Conservation (phyloP, 2,113 vertebrate genomes). For the Prionailurus viverrinus region DNA sequence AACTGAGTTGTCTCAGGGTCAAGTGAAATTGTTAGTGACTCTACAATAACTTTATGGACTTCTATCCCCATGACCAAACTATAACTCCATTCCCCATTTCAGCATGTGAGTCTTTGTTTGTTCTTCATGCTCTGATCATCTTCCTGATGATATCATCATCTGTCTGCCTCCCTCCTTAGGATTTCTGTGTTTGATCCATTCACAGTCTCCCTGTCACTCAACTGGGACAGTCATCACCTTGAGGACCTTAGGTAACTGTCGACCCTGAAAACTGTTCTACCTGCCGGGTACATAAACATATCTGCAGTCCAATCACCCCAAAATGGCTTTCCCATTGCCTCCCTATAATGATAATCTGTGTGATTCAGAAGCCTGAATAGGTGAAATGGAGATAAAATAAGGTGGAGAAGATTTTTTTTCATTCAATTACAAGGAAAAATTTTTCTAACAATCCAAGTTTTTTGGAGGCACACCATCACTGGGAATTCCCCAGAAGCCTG, state of each 20-base stretch:
- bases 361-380: neutral
- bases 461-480: neutral
- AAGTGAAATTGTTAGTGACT: neutral
- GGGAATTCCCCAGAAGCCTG: neutral
- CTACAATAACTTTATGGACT: neutral
- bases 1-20: neutral
- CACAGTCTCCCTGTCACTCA: neutral
- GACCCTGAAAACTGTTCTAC: neutral
- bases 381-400: neutral
- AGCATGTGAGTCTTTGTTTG: neutral
- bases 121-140: neutral
- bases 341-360: neutral
- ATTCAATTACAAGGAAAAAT: constrained; percentile 13
- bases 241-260: neutral
- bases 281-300: neutral
- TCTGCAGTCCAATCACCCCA: neutral
- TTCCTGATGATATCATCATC: neutral
- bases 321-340: neutral
- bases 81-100: neutral
- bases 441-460: constrained; percentile 8
- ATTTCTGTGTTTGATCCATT: neutral
- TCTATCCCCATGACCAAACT: neutral
- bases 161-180: neutral
- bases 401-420: neutral
- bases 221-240: neutral